phyloP scores from a whole-genome alignment of 2,113 vertebrate species.

The Mormyrus iriodes region DNA sequence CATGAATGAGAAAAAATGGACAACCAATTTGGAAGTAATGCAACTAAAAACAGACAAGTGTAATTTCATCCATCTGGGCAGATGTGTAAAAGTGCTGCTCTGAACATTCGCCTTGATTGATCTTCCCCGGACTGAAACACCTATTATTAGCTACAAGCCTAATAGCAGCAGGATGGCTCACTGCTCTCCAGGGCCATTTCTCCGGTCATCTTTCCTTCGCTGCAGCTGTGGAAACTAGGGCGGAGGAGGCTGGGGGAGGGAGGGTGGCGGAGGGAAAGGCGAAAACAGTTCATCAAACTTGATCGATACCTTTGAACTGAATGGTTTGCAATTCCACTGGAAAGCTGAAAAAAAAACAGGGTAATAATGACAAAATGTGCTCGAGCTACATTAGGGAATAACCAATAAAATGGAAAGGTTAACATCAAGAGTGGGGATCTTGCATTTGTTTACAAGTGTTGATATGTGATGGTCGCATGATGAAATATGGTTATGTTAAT shows the following conservation, averaged over 20 bases:
- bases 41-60: constrained; percentile 78
- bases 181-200: constrained; percentile 72
- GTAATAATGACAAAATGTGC: not conserved
- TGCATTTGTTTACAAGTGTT: not conserved
- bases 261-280: not conserved
- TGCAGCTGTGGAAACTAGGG: constrained; percentile 67
- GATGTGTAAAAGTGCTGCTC: constrained; percentile 72
- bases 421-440: not conserved
- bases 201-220: constrained; percentile 75
- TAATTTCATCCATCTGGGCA: constrained; percentile 77
- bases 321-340: not conserved
- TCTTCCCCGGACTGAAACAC: constrained; percentile 74
- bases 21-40: constrained; percentile 75
- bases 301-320: constrained; percentile 18
- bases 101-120: constrained; percentile 74
- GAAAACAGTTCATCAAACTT: constrained; percentile 19
- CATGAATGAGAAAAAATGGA: constrained; percentile 64
- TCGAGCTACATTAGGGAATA: not conserved
- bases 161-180: constrained; percentile 79
- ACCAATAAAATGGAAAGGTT: not conserved
- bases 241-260: not conserved
- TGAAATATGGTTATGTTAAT: not conserved
- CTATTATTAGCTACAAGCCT: constrained; percentile 78
- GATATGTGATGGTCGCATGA: not conserved
- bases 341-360: not conserved